phyloP scores from a whole-genome alignment of 2,888 invertebrate genomes.

The Agriotes lineatus region DNA sequence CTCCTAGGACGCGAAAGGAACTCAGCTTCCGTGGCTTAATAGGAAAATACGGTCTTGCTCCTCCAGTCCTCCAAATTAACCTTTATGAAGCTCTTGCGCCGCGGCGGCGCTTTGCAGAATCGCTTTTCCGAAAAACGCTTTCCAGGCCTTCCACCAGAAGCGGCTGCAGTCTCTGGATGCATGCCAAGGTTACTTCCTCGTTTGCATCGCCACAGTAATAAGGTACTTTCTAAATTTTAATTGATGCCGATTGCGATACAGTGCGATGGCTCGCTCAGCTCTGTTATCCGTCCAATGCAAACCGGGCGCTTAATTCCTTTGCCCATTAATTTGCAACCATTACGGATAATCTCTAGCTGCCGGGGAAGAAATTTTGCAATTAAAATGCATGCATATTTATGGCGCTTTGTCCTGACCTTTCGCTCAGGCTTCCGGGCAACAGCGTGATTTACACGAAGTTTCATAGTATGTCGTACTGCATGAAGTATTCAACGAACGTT shows the following conservation, averaged over 20 bases:
- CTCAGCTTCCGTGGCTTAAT: slow-evolving; percentile 15
- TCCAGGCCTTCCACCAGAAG: too few species aligned
- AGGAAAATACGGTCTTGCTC: slow-evolving; percentile 15
- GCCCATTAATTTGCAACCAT: background rate
- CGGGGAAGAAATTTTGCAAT: too few species aligned
- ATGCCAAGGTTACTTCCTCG: background rate
- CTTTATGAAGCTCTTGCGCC: slow-evolving; percentile 4
- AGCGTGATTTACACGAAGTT: too few species aligned
- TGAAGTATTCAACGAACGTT: too few species aligned
- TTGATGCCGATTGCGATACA: slow-evolving; percentile 4
- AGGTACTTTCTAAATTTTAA: slow-evolving; percentile 14
- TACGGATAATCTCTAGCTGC: too few species aligned
- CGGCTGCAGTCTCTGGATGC: too few species aligned
- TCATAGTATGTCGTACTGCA: too few species aligned
- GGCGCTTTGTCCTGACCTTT: too few species aligned
- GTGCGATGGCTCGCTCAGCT: background rate
- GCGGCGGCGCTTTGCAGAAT: background rate
- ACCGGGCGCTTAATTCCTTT: too few species aligned
- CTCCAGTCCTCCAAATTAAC: slow-evolving; percentile 15
- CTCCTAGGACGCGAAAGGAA: slow-evolving; percentile 11
- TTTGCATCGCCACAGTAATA: background rate
- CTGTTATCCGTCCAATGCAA: background rate
- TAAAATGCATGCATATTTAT: too few species aligned
- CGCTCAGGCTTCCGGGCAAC: too few species aligned
- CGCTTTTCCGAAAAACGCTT: too few species aligned